Percentiles rank a stretch among this genome's conserved stretches.
Conservation (phyloP, 2,797 vertebrate species). For the Pseudocheirus occidentalis region DNA sequence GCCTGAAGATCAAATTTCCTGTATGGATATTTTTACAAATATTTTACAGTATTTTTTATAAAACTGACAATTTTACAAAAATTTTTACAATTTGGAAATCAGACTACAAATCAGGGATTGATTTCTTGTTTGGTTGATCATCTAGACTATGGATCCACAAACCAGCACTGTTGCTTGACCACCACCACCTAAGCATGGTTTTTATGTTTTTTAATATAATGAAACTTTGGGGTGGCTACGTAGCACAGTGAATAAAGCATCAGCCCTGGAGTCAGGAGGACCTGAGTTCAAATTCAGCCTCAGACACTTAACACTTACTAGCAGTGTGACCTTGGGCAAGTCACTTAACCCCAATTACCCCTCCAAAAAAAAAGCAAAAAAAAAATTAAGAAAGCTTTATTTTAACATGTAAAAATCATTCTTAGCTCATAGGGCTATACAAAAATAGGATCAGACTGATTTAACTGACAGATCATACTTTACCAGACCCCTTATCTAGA, state of each 20-base stretch:
- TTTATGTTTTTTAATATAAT: not conserved
- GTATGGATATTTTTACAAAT: not conserved
- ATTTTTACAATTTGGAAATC: not conserved
- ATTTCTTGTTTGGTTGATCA: not conserved
- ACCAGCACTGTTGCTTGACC: not conserved
- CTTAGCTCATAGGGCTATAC: not conserved
- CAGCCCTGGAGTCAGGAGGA: no score
- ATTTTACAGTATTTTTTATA: no score
- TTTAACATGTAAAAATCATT: not conserved
- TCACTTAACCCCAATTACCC: no score
- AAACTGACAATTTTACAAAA: no score
- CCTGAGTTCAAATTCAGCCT: no score
- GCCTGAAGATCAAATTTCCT: not conserved
- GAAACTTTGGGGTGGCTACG: not conserved
- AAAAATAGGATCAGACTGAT: not conserved
- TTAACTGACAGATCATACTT: not conserved
- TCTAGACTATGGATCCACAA: not conserved
- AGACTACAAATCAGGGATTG: not conserved
- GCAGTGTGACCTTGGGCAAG: no score
- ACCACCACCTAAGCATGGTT: not conserved
- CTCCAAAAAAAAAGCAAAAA: no score
- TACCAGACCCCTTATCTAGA: not conserved
- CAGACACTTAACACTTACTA: no score
- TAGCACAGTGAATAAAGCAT: no score
- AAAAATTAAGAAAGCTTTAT: not conserved